Percentiles rank a stretch among this genome's conserved stretches.
These are phyloP conservation scores for Chloroceryle aenea DNA, from an alignment of 2,113 vertebrate species.

Conservation along the genomic window DNA sequence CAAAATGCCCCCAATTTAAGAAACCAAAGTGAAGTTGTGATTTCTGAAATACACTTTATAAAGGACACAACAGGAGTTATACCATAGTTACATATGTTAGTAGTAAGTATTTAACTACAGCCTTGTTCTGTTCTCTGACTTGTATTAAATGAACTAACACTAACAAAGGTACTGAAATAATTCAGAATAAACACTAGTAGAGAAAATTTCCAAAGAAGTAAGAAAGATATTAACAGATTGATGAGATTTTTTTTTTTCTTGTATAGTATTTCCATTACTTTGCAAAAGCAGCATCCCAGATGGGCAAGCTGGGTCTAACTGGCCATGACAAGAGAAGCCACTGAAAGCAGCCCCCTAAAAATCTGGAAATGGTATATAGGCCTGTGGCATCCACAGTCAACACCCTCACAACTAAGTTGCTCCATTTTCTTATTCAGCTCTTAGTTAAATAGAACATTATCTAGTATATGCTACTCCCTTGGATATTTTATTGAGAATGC, in stretches of 20 bases:
- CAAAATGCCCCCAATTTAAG: not conserved
- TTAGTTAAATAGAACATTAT: not conserved
- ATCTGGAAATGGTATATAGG: rapidly evolving
- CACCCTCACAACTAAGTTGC: not conserved
- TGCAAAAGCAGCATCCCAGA: not conserved
- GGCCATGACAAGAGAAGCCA: rapidly evolving
- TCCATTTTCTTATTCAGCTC: not conserved
- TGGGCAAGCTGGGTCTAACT: not conserved
- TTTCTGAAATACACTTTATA: not conserved
- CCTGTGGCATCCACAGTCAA: not conserved
- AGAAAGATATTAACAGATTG: not conserved
- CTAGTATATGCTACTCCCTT: not conserved
- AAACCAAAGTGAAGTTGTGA: rapidly evolving
- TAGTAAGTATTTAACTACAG: not conserved
- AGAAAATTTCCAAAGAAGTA: not conserved
- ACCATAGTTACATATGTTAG: not conserved
- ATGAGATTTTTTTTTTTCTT: not conserved
- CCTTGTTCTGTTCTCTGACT: not conserved
- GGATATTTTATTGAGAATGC: not conserved
- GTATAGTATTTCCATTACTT: not conserved
- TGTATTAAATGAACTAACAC: not conserved
- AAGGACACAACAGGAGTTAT: not conserved
- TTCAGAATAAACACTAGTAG: not conserved
- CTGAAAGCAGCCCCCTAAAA: not conserved
- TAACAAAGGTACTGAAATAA: not conserved